phyloP scores from a whole-genome alignment of 1,140 invertebrate genomes.

The Zaprionus kolodkinae region DNA sequence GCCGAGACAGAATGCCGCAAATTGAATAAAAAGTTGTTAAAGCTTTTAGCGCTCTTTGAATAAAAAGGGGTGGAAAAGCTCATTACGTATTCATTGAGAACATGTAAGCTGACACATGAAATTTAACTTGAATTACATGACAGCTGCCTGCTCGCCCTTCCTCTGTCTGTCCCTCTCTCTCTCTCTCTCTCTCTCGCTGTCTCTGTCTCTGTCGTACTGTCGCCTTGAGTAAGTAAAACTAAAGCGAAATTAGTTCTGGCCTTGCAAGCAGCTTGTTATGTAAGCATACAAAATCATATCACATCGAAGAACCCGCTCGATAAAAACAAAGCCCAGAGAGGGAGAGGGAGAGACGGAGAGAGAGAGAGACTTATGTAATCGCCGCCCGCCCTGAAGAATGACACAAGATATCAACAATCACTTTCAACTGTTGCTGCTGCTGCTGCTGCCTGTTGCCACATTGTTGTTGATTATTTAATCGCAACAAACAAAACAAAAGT shows the following conservation, averaged over 20 bases:
- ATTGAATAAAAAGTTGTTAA: constrained; percentile 31
- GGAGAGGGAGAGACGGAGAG: no score
- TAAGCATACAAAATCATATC: constrained; percentile 13
- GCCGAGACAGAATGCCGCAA: constrained; percentile 6
- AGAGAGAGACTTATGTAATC: constrained; percentile 25
- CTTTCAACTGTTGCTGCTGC: constrained; percentile 41
- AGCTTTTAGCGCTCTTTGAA: constrained; percentile 20
- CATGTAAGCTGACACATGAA: constrained; percentile 24
- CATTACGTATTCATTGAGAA: constrained; percentile 45
- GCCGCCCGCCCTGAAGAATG: constrained; percentile 24
- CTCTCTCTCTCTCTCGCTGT: not conserved
- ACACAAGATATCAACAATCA: constrained; percentile 51
- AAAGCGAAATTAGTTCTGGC: constrained; percentile 29
- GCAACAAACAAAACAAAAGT: constrained; percentile 52
- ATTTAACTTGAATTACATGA: constrained; percentile 12
- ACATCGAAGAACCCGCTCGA: constrained; percentile 7
- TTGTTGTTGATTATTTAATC: constrained; percentile 75
- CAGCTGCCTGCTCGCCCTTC: not conserved
- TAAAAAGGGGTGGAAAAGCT: constrained; percentile 30
- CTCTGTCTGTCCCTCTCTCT: not conserved
- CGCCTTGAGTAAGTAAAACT: constrained; percentile 1
- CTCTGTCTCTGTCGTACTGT: not conserved
- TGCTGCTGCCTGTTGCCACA: constrained; percentile 54
- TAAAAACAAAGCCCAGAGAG: not conserved
- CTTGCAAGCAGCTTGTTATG: constrained; percentile 12